phyloP scores from a whole-genome alignment of 2,797 vertebrate species.

The Novumbra hubbsi region DNA sequence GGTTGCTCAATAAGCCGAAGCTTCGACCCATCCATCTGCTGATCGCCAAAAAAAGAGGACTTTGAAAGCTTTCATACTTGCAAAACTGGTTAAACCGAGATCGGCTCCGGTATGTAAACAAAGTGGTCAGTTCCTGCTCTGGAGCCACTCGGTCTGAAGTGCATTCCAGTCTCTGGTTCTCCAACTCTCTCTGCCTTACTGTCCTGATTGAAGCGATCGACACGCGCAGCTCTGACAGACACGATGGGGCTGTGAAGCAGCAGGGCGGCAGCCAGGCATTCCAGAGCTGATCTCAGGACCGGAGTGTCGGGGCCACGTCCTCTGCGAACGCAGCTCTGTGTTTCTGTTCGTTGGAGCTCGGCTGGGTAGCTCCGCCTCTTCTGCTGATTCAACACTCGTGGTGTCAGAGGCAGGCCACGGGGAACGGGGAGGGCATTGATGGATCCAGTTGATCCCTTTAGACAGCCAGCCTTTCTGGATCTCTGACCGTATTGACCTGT shows the following conservation, averaged over 20 bases:
- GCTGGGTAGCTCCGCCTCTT: conserved; percentile 20
- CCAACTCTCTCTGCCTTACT: not conserved
- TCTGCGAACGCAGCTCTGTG: conserved; percentile 15
- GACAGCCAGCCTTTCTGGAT: conserved; percentile 19
- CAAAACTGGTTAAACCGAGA: conserved; percentile 1
- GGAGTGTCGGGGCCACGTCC: not conserved
- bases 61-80: not conserved
- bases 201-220: not conserved
- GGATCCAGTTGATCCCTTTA: conserved; percentile 29
- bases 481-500: not conserved
- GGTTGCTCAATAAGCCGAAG: too few species aligned
- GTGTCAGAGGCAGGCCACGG: not conserved
- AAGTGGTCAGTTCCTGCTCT: not conserved
- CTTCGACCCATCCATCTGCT: not conserved
- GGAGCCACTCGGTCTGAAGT: not conserved
- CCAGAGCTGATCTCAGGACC: conserved; percentile 18
- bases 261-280: not conserved
- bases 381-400: conserved; percentile 30
- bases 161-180: not conserved
- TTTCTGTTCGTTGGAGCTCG: not conserved
- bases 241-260: not conserved
- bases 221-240: not conserved
- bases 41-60: not conserved
- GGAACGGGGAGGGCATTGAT: conserved; percentile 12
- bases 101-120: not conserved